Conservation (phyloP, 2,888 invertebrate species). For the Tholera decimalis region DNA sequence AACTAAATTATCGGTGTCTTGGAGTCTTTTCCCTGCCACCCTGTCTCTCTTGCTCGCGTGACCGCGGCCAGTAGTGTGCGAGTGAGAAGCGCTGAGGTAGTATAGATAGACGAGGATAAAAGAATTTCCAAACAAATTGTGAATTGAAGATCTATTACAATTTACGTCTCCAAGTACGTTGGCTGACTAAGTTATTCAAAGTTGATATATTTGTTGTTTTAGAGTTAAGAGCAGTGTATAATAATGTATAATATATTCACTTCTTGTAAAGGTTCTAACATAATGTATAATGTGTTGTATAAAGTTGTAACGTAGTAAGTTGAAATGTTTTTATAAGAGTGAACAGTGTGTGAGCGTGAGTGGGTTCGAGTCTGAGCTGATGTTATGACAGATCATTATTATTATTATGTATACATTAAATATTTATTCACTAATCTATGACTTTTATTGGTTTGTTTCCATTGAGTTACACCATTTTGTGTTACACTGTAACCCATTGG, state of each 20-base stretch:
- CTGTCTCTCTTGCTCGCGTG: too few relatives aligned
- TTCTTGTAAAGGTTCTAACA: constrained; percentile 5
- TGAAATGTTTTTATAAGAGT: constrained; percentile 6
- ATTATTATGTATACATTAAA: constrained; percentile 71
- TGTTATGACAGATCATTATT: constrained; percentile 59
- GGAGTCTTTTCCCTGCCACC: too few relatives aligned
- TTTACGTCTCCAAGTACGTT: neutral
- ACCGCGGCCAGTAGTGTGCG: too few relatives aligned
- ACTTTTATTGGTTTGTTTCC: constrained; percentile 20
- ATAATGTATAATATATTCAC: constrained; percentile 2
- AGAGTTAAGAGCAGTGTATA: constrained; percentile 8
- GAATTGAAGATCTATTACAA: neutral
- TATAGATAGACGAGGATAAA: too few relatives aligned
- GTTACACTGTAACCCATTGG: too few relatives aligned
- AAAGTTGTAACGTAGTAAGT: constrained; percentile 8
- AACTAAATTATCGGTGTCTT: too few relatives aligned
- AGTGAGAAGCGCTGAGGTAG: too few relatives aligned
- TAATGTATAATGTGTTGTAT: constrained; percentile 5
- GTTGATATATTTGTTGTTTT: constrained; percentile 8
- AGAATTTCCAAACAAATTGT: too few relatives aligned
- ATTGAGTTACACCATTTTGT: too few relatives aligned
- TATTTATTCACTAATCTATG: constrained; percentile 67
- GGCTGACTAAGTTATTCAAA: too few relatives aligned
- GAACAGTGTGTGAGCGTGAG: constrained; percentile 2
- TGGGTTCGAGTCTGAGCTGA: constrained; percentile 36